Evolutionary conservation across 2,888 invertebrate genomes (phyloP), one percentile per base, ranked within the genome.

Genomic region (Arge pagana): DNA sequence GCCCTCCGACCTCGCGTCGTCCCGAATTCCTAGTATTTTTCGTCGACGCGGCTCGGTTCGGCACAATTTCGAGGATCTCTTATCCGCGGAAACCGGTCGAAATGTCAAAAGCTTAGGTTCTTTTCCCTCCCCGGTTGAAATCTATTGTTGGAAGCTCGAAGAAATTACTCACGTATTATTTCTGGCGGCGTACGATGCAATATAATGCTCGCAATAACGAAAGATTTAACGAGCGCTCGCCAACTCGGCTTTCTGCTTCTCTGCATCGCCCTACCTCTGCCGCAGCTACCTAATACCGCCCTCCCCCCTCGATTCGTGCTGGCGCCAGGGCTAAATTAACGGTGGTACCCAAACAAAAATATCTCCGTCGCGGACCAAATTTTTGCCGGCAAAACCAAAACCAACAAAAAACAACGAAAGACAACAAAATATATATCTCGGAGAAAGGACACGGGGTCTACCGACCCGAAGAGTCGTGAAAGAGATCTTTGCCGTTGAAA

Each of bases 101-200:
- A 24, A 40, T n/a, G n/a, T n/a, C n/a, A n/a, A n/a, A n/a, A n/a
- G n/a, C n/a, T n/a, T n/a, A n/a, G n/a, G n/a, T n/a, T n/a, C n/a
- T n/a, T n/a, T n/a, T n/a, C n/a, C n/a, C n/a, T n/a, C n/a, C 8
- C 33, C 31, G 45, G 45, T 45, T 26, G 23, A 45, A 33, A n/a
- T 23, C 53, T 60, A 58, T 65, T 65, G 62, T 68, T 62, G 59
- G 21, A 58, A 56, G 60, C 61, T 57, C 57, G 52, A 58, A 59
- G 59, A 64, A 65, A 67, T 68, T 67, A 63, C 61, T 64, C 66
- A 63, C 55, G 61, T 62, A 68, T 68, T 68, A 68, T 68, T 68
- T 68, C 61, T 57, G 64, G 63, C 61, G 42, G 24, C 5, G 11
- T 30, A 24, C 40, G 23, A 24, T 31, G 51, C 60, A 54, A 57